Evolutionary conservation across 2,888 invertebrate genomes (phyloP).

Genomic region (Philopedon plagiatum): DNA sequence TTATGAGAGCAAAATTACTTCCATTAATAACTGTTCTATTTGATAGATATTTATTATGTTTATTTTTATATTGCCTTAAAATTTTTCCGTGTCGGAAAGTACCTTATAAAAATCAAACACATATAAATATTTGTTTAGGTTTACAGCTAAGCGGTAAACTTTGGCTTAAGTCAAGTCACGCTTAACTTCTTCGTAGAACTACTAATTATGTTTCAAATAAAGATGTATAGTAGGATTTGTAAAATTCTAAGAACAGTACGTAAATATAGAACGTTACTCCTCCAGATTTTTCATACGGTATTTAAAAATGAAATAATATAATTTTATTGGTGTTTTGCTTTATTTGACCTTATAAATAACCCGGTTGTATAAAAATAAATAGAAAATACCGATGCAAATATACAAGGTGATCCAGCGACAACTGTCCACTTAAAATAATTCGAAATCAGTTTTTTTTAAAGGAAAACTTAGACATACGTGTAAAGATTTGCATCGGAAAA

Average conservation of each 20-base stretch:
- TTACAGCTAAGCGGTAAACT: too few relatives aligned
- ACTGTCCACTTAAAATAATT: too few relatives aligned
- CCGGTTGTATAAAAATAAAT: background rate
- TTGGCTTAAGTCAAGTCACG: too few relatives aligned
- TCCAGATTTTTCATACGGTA: background rate
- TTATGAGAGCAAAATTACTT: too few relatives aligned
- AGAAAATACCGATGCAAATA: background rate
- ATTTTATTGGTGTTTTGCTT: background rate
- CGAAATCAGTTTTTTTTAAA: too few relatives aligned
- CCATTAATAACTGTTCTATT: too few relatives aligned
- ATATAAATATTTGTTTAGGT: too few relatives aligned
- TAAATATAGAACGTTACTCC: constrained; percentile 1
- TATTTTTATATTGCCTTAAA: too few relatives aligned
- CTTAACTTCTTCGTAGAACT: background rate
- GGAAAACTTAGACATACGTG: too few relatives aligned
- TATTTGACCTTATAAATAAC: background rate
- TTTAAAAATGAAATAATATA: background rate
- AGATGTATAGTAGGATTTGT: background rate
- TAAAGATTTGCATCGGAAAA: too few relatives aligned
- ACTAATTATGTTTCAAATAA: constrained; percentile 9
- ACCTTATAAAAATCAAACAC: background rate
- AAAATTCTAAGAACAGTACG: background rate
- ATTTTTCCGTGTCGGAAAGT: background rate
- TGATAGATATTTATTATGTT: too few relatives aligned
- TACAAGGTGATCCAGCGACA: too few relatives aligned